Evolutionary conservation across 1,140 invertebrate genomes (phyloP).

Genomic region (Drosophila lacteicornis): DNA sequence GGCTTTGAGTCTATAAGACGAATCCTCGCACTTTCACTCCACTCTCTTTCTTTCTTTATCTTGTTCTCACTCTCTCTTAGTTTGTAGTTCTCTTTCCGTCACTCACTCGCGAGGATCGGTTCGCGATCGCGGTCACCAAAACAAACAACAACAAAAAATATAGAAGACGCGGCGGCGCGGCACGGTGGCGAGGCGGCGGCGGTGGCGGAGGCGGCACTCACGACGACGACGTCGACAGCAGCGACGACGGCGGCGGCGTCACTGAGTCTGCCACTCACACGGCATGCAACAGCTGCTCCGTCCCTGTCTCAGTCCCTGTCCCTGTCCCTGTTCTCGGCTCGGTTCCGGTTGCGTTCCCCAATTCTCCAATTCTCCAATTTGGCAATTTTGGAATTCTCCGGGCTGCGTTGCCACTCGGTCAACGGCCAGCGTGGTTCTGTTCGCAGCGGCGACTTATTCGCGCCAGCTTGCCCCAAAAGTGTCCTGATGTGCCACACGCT

Average conservation of each 20-base stretch:
- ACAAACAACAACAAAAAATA: conserved; percentile 67
- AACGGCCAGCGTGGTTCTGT: conserved; percentile 74
- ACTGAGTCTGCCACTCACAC: conserved; percentile 63
- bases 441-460: conserved; percentile 46
- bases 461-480: conserved; percentile 43
- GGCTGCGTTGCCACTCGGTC: conserved; percentile 73
- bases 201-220: conserved; percentile 25
- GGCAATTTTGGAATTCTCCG: conserved; percentile 22
- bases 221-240: conserved; percentile 41
- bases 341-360: not conserved
- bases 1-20: conserved; percentile 1
- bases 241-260: conserved; percentile 67
- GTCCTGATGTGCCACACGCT: conserved; percentile 28
- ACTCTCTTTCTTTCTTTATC: not conserved
- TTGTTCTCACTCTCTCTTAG: conserved; percentile 5
- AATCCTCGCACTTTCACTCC: conserved; percentile 14
- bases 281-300: conserved; percentile 76
- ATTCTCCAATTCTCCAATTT: conserved; percentile 9
- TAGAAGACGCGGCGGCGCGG: conserved; percentile 26
- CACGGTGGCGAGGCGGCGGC: conserved; percentile 3
- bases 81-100: conserved; percentile 8
- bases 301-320: not conserved
- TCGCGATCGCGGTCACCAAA: conserved; percentile 22
- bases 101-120: conserved; percentile 62
- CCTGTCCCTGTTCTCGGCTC: too few species aligned